phyloP scores from a whole-genome alignment of 1,140 invertebrate genomes.

The Heliothis subflexa region DNA sequence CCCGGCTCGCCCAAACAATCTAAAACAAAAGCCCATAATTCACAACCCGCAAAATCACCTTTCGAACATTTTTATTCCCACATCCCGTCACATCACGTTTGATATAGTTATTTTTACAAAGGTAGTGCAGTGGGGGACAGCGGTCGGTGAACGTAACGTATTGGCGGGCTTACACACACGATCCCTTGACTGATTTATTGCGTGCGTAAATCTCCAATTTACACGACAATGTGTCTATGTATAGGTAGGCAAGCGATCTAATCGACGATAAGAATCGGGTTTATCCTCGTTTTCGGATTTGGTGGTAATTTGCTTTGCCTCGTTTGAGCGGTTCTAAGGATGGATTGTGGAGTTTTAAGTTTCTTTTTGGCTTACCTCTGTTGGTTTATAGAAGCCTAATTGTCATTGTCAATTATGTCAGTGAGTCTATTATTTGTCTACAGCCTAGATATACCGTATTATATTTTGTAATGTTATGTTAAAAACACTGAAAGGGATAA shows the following conservation, averaged over 20 bases:
- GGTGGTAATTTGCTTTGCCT: constrained; percentile 41
- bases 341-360: constrained; percentile 23
- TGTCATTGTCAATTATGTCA: constrained; percentile 31
- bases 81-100: constrained; percentile 40
- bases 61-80: constrained; percentile 48
- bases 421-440: too few relatives aligned
- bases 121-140: constrained; percentile 64
- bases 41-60: constrained; percentile 42
- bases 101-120: constrained; percentile 59
- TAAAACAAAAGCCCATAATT: constrained; percentile 41
- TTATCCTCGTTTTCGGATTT: constrained; percentile 42
- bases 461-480: too few relatives aligned
- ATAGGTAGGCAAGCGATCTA: constrained; percentile 53
- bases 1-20: constrained; percentile 7
- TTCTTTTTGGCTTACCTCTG: background rate
- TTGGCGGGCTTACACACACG: constrained; percentile 72
- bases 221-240: constrained; percentile 67
- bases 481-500: too few relatives aligned
- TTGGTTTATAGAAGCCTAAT: background rate
- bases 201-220: constrained; percentile 77
- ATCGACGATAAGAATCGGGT: constrained; percentile 64
- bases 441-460: too few relatives aligned
- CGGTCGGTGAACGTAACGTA: constrained; percentile 71
- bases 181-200: constrained; percentile 79
- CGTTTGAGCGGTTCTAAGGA: constrained; percentile 34